These are phyloP conservation scores for Drosophila ironensis DNA, from an alignment of 1,140 invertebrate genomes.

Conservation along the genomic window DNA sequence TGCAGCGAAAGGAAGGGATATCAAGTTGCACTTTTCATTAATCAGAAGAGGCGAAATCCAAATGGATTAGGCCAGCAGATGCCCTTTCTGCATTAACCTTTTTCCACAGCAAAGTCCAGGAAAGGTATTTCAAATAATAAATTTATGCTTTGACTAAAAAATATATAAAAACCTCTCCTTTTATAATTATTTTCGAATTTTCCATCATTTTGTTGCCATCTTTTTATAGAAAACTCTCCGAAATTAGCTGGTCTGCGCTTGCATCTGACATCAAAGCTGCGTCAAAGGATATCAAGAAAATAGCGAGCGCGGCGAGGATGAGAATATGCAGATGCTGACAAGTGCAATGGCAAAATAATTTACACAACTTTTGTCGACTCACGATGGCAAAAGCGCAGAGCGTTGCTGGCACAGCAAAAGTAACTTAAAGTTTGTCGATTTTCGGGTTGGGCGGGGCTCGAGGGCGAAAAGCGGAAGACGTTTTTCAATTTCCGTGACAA, in stretches of 20 bases:
- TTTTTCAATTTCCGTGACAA: conserved; percentile 75
- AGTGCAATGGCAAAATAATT: conserved; percentile 69
- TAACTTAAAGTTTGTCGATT: conserved; percentile 18
- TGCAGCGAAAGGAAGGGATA: conserved; percentile 12
- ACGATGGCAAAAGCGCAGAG: conserved; percentile 4
- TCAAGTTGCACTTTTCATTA: conserved; percentile 76
- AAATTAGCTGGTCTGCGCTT: conserved; percentile 65
- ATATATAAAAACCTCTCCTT: not conserved
- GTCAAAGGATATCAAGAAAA: conserved; percentile 54
- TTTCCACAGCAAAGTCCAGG: too few species aligned
- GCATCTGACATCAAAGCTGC: conserved; percentile 74
- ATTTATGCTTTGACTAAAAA: not conserved
- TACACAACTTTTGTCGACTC: conserved; percentile 72
- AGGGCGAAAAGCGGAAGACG: conserved; percentile 16
- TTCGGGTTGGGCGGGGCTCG: not conserved
- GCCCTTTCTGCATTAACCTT: too few species aligned
- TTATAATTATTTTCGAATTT: not conserved
- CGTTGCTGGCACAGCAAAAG: not conserved
- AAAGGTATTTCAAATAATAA: too few species aligned
- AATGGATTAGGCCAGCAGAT: conserved; percentile 1
- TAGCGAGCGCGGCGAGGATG: not conserved
- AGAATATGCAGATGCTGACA: conserved; percentile 11
- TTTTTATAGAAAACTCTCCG: conserved; percentile 11
- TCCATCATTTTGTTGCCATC: not conserved
- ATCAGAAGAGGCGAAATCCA: conserved; percentile 48